Base-by-base conservation (phyloP, 2,113 vertebrate genomes). In the Sander vitreus region DNA sequence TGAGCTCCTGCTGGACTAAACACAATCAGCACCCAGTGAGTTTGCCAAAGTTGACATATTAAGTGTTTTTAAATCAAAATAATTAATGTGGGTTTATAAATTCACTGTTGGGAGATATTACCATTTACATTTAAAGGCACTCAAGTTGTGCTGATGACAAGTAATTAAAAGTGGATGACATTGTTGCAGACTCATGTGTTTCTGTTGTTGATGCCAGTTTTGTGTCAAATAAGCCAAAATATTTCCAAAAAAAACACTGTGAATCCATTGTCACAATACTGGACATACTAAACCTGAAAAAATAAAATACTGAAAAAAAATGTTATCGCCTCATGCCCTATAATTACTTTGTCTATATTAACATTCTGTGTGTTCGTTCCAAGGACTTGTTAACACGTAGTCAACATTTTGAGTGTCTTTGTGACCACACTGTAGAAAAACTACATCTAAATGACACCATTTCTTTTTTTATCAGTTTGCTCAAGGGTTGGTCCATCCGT, bases 1-100 rank as follows among this genome's bases (percentile, higher is more conserved):
- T 63, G 54, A 80, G 76, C 73, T 83, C 70, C 59, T 71, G 62
- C 81, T 76, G 27, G 55, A 55, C 21, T 47, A 74, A 81, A 82
- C 13, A 74, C 73, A 76, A 62, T 76, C 60, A 76, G 15, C 51
- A 77, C 68, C 78, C 60, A 23, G 59, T 63, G 66, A 73, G 25
- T 74, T 73, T 69, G 73, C 30, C 47, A 58, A 60, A 69, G 64
- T 45, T 67, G 62, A 66, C 80, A 76, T 18, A 50, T 76, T 85
- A 65, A 75, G 12, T 25, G 33, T 21, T 48, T 50, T 50, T 60
- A 21, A 84, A 57, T 64, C 39, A 76, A 45, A 72, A 65, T 78
- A 78, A 85, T 85, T 57, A 65, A 23, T 30, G 25, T 33, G 13
- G 7, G 16, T 68, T 84, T 62, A 47, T 65, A 64, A 73, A 73